phyloP scores from a whole-genome alignment of 2,888 invertebrate species.

The Odontothrips loti region DNA sequence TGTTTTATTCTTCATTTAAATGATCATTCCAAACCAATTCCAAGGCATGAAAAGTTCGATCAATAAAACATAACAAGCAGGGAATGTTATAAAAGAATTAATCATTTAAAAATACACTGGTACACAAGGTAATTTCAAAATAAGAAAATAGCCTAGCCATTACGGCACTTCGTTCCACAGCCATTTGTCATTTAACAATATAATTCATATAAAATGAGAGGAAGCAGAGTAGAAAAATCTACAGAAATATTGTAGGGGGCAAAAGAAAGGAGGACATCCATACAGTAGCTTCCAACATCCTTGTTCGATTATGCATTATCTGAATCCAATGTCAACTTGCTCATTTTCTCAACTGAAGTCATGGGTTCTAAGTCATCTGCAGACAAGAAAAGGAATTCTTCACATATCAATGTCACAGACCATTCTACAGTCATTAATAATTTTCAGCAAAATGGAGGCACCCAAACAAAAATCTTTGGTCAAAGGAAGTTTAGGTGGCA shows the following conservation, averaged over 20 bases:
- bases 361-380: background rate
- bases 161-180: background rate
- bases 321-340: background rate
- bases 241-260: background rate
- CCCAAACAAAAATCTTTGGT: background rate
- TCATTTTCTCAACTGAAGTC: background rate
- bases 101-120: background rate
- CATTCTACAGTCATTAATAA: background rate
- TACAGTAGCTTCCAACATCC: background rate
- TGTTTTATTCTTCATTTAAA: background rate
- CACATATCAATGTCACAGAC: conserved; percentile 17
- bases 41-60: background rate
- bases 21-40: background rate
- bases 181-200: background rate
- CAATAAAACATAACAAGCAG: background rate
- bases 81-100: conserved; percentile 10
- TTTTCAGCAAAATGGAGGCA: background rate
- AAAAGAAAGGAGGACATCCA: background rate
- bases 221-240: too few relatives aligned
- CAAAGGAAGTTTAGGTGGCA: background rate
- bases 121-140: background rate
- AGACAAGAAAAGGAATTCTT: conserved; percentile 29
- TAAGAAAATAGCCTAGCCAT: too few relatives aligned
- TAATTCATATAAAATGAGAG: too few relatives aligned
- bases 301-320: background rate